Evolutionary conservation across 2,797 vertebrate species (phyloP), one percentile per base, ranked within the genome.

Genomic region (Discoglossus pictus): DNA sequence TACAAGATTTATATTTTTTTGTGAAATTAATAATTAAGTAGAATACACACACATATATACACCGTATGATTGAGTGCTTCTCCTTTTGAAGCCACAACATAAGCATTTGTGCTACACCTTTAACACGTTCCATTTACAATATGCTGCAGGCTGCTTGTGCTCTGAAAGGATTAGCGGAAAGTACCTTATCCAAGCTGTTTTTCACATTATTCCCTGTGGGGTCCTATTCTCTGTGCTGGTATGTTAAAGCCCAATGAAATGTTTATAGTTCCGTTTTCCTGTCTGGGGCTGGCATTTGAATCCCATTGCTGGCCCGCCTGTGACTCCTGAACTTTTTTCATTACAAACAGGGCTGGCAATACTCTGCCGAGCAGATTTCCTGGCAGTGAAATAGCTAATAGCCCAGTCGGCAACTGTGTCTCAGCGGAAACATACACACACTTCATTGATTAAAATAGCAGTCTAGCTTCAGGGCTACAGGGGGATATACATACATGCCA

Each of bases 291-390:
- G 66, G 58, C 66, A 69, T 48, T 10, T 47, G 42, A 54, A 54
- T 69, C 50, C 58, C 66, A 61, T 69, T 61, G 50, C 50, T 62
- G 66, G 66, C 66, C 58, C 62, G 58, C 50, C 27, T 12, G 27
- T 69, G 58, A 69, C 66, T 69, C 58, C 66, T 61, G 58, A 69
- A 69, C 66, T 55, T 69, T n/a, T 69, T 52, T 55, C 50, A 69
- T 69, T 69, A 68, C 39, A 46, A 69, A 61, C 21, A 55, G 39
- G 44, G 34, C 50, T 69, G 59, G 66, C 42, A 55, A 38, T 47
- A 50, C 27, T 17, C 48, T 21, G 47, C 39, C 18, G 42, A 55
- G 50, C 42, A 48, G 58, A 40, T 62, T 69, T 62, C 66, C 66
- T 69, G 66, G 40, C 53, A 55, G 59, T 55, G 66, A 69, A 61